Evolutionary conservation across 2,113 vertebrate genomes (phyloP).

Genomic region (Lathamus discolor): DNA sequence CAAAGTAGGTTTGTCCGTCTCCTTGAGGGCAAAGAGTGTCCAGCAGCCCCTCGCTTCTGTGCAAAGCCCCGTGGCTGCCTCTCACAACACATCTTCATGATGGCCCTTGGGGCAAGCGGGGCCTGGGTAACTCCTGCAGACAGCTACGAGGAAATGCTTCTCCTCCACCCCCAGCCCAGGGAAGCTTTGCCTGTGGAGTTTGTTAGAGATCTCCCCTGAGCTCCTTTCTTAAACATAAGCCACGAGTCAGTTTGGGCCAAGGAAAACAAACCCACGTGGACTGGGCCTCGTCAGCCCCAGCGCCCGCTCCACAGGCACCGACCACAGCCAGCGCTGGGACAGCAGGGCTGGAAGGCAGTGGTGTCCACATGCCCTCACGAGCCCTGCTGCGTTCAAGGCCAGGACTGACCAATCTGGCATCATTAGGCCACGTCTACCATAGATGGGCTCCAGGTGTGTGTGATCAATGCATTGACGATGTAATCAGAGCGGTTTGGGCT

Average conservation of each 20-base stretch:
- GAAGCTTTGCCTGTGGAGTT: neutral
- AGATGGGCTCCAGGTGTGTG: neutral
- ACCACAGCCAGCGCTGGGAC: neutral
- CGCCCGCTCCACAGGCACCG: neutral
- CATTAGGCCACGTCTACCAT: neutral
- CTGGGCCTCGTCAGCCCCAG: neutral
- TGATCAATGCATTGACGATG: rapidly evolving
- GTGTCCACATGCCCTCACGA: neutral
- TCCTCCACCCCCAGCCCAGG: neutral
- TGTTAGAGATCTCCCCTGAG: neutral
- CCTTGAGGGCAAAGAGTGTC: neutral
- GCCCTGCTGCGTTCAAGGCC: neutral
- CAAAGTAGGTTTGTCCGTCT: neutral
- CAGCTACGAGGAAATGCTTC: rapidly evolving
- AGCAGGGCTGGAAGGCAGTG: neutral
- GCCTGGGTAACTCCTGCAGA: neutral
- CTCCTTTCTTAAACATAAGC: neutral
- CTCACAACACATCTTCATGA: rapidly evolving
- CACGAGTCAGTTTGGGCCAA: neutral
- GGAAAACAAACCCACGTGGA: neutral
- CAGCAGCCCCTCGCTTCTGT: neutral
- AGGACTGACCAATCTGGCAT: neutral
- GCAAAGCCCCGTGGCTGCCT: too few relatives aligned
- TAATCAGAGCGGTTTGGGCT: neutral
- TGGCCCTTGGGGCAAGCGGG: rapidly evolving